phyloP scores from a whole-genome alignment of 2,113 vertebrate genomes.

The Syngnathus typhle region DNA sequence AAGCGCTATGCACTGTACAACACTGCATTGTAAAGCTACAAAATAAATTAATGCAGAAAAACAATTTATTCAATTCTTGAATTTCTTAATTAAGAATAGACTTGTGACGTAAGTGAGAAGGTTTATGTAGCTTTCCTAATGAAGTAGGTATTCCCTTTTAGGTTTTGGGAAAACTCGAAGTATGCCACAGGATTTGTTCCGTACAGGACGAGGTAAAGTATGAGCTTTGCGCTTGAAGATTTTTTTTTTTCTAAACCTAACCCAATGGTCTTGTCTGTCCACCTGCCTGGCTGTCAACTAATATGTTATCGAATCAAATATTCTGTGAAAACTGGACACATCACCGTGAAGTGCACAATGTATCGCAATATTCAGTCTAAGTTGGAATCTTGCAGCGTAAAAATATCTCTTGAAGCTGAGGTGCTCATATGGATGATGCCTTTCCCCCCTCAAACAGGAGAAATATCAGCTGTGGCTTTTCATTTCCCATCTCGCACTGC shows the following conservation, averaged over 20 bases:
- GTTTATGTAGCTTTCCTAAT: constrained; percentile 33
- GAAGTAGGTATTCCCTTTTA: constrained; percentile 58
- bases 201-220: constrained; percentile 67
- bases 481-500: constrained; percentile 8
- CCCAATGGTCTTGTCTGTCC: constrained; percentile 25
- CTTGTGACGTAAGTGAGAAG: neutral
- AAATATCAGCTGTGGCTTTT: constrained; percentile 23
- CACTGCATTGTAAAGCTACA: neutral
- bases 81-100: neutral
- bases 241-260: constrained; percentile 31
- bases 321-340: neutral
- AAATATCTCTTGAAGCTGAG: constrained; percentile 13
- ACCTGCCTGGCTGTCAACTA: constrained; percentile 48
- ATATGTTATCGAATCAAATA: constrained; percentile 26
- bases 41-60: neutral
- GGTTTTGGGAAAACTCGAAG: constrained; percentile 69
- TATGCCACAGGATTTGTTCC: constrained; percentile 67
- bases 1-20: neutral
- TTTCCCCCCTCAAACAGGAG: constrained; percentile 9
- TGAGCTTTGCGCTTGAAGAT: constrained; percentile 25
- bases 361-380: neutral
- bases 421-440: constrained; percentile 13
- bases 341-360: neutral
- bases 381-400: constrained; percentile 7
- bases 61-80: neutral